These are phyloP conservation scores for Galaxias olidus DNA, from an alignment of 2,797 vertebrate genomes.

Conservation along the genomic window DNA sequence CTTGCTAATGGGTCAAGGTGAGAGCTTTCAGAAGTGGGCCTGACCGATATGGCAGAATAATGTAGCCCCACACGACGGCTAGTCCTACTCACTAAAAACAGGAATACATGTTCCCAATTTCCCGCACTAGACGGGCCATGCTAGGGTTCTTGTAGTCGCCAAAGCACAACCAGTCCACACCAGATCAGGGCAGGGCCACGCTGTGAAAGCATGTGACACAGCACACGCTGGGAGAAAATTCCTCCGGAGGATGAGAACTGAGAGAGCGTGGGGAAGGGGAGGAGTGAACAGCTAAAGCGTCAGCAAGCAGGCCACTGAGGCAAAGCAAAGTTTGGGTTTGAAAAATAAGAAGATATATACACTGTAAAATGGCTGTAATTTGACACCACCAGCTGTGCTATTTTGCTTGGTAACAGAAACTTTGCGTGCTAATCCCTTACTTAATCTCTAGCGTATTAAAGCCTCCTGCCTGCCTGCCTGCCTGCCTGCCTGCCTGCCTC, in stretches of 20 bases:
- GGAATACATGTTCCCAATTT: no score
- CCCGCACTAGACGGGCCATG: no score
- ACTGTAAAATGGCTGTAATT: background rate
- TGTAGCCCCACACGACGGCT: no score
- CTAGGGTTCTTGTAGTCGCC: no score
- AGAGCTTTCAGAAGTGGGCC: no score
- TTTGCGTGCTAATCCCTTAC: background rate
- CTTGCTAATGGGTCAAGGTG: no score
- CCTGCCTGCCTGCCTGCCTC: constrained; percentile 1
- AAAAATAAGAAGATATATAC: constrained; percentile 19
- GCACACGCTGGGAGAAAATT: constrained; percentile 64
- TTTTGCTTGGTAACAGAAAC: background rate
- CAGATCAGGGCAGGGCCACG: constrained; percentile 34
- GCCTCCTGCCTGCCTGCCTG: background rate
- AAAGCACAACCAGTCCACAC: no score
- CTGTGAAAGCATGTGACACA: constrained; percentile 59
- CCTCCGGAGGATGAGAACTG: constrained; percentile 58
- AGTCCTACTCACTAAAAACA: no score
- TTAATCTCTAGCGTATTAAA: background rate
- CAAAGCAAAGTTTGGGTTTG: constrained; percentile 29
- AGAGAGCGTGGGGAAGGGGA: constrained; percentile 27
- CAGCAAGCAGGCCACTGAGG: constrained; percentile 32
- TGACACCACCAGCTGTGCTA: background rate
- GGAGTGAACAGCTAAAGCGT: background rate
- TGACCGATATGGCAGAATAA: no score